These are phyloP conservation scores for Serilophus lunatus DNA, from an alignment of 2,113 vertebrate genomes.

Conservation along the genomic window DNA sequence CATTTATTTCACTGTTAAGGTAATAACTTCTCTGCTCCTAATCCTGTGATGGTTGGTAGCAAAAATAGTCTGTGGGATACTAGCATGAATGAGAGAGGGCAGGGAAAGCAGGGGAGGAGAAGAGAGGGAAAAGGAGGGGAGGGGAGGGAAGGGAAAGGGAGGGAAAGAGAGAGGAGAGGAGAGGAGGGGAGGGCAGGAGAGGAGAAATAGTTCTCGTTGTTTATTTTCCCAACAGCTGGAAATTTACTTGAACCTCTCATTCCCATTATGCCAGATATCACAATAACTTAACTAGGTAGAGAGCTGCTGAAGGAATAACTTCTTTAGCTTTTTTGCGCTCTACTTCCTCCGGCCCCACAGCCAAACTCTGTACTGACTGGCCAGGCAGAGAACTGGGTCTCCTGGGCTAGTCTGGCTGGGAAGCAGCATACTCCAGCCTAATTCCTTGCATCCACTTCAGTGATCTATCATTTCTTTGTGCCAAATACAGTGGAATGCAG, in stretches of 20 bases:
- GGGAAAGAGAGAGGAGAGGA: no score
- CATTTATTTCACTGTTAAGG: neutral
- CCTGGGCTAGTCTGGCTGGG: neutral
- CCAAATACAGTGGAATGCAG: constrained; percentile 30
- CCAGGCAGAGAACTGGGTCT: neutral
- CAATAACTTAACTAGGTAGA: neutral
- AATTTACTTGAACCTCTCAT: neutral
- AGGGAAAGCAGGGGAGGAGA: no score
- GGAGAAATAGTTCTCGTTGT: no score
- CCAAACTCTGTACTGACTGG: neutral
- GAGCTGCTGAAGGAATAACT: neutral
- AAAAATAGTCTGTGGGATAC: neutral
- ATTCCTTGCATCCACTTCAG: neutral
- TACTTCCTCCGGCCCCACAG: neutral
- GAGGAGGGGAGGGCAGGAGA: no score
- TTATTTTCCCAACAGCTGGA: neutral
- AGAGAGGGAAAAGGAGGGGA: no score
- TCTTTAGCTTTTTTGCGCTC: neutral
- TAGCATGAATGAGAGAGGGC: neutral
- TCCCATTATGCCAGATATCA: neutral
- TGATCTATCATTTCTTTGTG: neutral
- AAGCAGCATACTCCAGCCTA: neutral
- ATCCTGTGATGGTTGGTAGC: neutral
- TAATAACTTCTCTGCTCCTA: neutral
- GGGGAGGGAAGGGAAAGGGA: neutral